Percentiles rank a stretch among this genome's conserved stretches.
These are phyloP conservation scores for Megaleporinus macrocephalus DNA, from an alignment of 2,113 vertebrate genomes.

Conservation along the genomic window DNA sequence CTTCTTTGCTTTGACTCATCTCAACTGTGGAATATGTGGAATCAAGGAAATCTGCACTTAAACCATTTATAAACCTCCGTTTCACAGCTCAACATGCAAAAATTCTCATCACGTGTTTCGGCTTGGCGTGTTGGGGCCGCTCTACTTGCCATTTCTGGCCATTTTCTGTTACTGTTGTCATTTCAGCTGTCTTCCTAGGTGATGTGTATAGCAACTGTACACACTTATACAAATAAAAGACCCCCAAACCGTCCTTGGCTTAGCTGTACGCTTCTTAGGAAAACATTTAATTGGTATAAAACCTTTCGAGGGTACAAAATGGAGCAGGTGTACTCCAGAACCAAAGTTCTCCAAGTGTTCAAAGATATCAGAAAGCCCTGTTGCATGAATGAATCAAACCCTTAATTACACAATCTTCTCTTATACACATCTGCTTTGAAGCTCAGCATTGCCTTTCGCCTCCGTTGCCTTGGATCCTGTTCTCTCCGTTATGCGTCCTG, in stretches of 20 bases:
- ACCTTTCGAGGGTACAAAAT: neutral
- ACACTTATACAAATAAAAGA: neutral
- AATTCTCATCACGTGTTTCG: neutral
- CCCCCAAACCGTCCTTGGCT: neutral
- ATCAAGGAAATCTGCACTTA: constrained; percentile 24
- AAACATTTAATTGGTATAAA: constrained; percentile 47
- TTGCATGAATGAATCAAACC: neutral
- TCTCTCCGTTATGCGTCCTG: constrained; percentile 55
- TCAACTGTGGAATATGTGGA: constrained; percentile 22
- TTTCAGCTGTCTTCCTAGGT: neutral
- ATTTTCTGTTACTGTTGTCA: neutral
- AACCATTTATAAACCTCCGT: constrained; percentile 17
- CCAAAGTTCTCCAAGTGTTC: no score
- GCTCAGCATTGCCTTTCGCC: constrained; percentile 49
- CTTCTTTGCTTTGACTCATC: constrained; percentile 34
- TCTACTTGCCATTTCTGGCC: neutral
- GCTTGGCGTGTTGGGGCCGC: neutral
- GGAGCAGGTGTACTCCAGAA: neutral
- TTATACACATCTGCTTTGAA: constrained; percentile 66
- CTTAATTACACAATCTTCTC: constrained; percentile 31
- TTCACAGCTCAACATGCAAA: constrained; percentile 12
- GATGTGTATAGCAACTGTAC: neutral
- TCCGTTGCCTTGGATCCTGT: constrained; percentile 60
- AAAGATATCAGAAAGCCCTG: neutral
- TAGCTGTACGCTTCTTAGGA: constrained; percentile 3